These are phyloP conservation scores for Peromyscus eremicus DNA, from an alignment of 2,797 vertebrate genomes.

Conservation along the genomic window DNA sequence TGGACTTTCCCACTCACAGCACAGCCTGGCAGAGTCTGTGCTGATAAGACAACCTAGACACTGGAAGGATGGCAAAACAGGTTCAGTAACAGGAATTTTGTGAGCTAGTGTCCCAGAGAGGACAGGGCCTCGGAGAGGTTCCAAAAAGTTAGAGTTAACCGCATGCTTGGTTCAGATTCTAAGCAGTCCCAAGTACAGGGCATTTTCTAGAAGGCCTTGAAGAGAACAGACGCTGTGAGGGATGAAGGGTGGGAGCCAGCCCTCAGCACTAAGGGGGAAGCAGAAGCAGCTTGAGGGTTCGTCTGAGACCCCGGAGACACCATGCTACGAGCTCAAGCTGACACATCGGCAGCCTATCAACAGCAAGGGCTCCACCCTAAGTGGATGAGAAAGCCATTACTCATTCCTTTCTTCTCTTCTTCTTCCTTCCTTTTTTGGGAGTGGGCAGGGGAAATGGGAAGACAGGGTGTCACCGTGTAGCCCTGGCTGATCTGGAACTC, in stretches of 20 bases:
- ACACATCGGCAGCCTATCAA: neutral
- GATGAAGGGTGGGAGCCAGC: neutral
- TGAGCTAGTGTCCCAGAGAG: neutral
- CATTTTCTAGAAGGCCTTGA: neutral
- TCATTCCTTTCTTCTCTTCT: neutral
- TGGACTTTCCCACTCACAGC: neutral
- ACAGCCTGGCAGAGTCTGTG: neutral
- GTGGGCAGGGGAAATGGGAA: neutral
- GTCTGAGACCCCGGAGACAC: neutral
- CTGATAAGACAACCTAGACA: neutral
- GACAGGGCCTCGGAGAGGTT: neutral
- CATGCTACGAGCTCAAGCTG: neutral
- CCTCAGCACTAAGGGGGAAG: neutral
- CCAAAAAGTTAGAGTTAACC: neutral
- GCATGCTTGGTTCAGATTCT: neutral
- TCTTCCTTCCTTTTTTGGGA: neutral
- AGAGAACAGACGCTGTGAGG: neutral
- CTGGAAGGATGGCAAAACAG: neutral
- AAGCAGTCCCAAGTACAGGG: neutral
- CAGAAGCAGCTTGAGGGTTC: neutral
- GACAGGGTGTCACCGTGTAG: neutral
- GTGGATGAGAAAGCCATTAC: too few relatives aligned
- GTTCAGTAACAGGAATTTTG: neutral
- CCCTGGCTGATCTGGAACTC: neutral
- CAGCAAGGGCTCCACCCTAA: neutral